Percentiles rank a stretch among this genome's conserved stretches.
These are phyloP conservation scores for Zaprionus ghesquierei DNA, from an alignment of 1,140 invertebrate genomes.

Conservation along the genomic window DNA sequence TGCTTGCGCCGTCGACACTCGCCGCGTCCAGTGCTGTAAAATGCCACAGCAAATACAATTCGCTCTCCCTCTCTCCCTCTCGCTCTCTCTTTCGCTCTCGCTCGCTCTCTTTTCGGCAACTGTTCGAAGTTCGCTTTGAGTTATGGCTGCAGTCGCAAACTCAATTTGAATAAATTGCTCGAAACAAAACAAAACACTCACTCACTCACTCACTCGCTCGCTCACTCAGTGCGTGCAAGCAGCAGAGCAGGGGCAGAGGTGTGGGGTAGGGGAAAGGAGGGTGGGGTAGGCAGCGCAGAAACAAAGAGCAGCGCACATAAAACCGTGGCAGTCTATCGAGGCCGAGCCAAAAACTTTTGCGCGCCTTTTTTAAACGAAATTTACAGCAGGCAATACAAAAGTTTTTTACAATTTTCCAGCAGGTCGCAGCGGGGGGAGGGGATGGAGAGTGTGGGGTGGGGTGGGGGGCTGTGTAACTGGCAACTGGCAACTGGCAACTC, in stretches of 20 bases:
- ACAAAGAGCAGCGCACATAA: conserved; percentile 40
- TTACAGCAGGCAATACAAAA: conserved; percentile 61
- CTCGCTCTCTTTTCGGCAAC: conserved; percentile 17
- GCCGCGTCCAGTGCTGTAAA: conserved; percentile 30
- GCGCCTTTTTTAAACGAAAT: conserved; percentile 70
- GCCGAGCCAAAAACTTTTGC: conserved; percentile 59
- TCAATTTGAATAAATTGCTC: conserved; percentile 79
- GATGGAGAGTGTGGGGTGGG: neutral
- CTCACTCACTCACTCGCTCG: conserved; percentile 9
- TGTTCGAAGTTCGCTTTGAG: conserved; percentile 60
- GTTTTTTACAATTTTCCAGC: conserved; percentile 40
- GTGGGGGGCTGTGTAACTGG: neutral
- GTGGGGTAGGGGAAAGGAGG: neutral
- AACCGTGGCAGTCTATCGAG: conserved; percentile 55
- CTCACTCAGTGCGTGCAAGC: conserved; percentile 18
- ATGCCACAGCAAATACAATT: conserved; percentile 12
- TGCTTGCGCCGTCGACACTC: conserved; percentile 35
- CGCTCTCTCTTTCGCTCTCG: too few relatives aligned
- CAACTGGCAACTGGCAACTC: conserved; percentile 9
- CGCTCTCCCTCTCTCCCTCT: too few relatives aligned
- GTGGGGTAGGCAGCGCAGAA: conserved; percentile 22
- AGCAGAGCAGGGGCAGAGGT: neutral
- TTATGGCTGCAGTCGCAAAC: conserved; percentile 78
- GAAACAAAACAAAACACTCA: conserved; percentile 60
- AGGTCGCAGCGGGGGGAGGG: conserved; percentile 1